These are phyloP conservation scores for Lanius collurio DNA, from an alignment of 2,113 vertebrate species.

Conservation along the genomic window DNA sequence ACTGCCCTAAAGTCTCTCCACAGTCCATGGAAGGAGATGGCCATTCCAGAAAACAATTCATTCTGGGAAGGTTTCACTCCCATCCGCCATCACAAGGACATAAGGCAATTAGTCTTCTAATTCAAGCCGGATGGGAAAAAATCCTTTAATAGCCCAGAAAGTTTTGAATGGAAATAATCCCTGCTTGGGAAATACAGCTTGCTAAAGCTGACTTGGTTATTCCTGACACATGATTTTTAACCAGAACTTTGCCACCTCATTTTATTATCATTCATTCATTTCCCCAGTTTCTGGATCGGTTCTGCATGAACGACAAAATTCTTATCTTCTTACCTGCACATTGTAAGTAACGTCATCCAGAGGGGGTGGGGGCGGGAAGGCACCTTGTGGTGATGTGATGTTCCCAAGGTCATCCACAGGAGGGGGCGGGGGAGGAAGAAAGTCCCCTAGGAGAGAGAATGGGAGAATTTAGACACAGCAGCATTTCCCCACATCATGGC, in stretches of 20 bases:
- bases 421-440: constrained; percentile 78
- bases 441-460: constrained; percentile 72
- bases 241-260: background rate
- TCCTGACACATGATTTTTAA: constrained; percentile 4
- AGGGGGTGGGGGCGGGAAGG: constrained; percentile 74
- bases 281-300: background rate
- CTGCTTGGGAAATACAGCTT: constrained; percentile 41
- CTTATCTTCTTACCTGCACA: constrained; percentile 61
- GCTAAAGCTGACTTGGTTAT: background rate
- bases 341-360: constrained; percentile 53
- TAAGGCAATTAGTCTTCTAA: constrained; percentile 44
- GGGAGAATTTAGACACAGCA: background rate
- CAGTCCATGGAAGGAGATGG: constrained; percentile 21
- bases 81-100: background rate
- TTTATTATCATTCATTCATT: background rate
- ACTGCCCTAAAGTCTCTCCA: constrained; percentile 31
- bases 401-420: constrained; percentile 72
- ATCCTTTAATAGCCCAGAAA: constrained; percentile 40
- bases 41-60: constrained; percentile 53
- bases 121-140: constrained; percentile 60
- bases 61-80: constrained; percentile 43
- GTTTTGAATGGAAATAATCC: constrained; percentile 50
- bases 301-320: background rate
- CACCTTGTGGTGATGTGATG: constrained; percentile 61
- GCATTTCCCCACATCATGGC: background rate